Base-by-base conservation (phyloP, 1,140 invertebrate genomes). In the Brachionus sp. region DNA sequence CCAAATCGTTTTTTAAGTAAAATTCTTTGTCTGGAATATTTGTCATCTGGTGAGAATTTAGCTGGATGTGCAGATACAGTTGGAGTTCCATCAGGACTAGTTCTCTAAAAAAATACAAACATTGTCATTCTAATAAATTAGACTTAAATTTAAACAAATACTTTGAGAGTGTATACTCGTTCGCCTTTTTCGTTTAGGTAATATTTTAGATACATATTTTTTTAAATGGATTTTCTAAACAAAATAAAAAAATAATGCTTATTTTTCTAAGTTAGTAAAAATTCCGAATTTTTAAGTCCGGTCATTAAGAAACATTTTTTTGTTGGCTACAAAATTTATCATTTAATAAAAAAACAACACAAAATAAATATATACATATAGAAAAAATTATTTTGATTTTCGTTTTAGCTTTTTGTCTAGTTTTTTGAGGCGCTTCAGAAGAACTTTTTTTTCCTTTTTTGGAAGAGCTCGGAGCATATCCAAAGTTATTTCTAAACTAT, bases 41-140 rank as follows among this genome's bases (percentile, higher is more conserved):
- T 95, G 86, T 98, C 96, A 89, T 97, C 95, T 0, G 96, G 95
- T 13, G 95, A 96, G 88, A 98, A 98, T 84, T 95, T 92, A 84
- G 96, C 95, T 87, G 95, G 95, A 91, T 97, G 95, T 42, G 95
- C 95, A 13, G 94, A 95, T 42, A 93, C 85, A 5, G 95, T 95
- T 3, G 94, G 93, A 62, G 92, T 92, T 77, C 93, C 94, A 85
- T 90, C 86, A 13, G 93, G 93, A 88, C 93, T 93, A 25, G 92
- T 88, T 87, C 93, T 93, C 93, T 94, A 88, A 57, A 92, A 91
- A 85, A 62, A 12, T 37, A 57, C 13, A 39, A 33, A 39, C 39
- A 29, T 42, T 73, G 13, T 35, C 33, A 46, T 13, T 77, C 53
- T 25, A 64, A 16, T 62, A 37, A 46, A 66, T 7, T 35, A 75